phyloP scores from a whole-genome alignment of 2,797 vertebrate species.

The Anguilla anguilla region DNA sequence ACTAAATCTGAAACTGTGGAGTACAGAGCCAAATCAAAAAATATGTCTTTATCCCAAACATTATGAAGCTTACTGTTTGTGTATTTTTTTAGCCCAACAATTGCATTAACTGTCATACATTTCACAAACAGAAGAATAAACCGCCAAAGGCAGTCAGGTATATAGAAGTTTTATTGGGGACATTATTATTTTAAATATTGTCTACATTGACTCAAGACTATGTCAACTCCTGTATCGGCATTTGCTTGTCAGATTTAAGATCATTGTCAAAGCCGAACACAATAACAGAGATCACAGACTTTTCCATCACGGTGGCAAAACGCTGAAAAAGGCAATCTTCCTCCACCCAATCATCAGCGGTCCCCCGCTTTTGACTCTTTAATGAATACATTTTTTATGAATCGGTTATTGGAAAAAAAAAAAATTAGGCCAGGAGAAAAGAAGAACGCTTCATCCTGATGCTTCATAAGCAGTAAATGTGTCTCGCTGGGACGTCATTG shows the following conservation, averaged over 20 bases:
- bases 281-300: conserved; percentile 41
- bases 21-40: too few relatives aligned
- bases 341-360: conserved; percentile 28
- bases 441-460: conserved; percentile 57
- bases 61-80: too few relatives aligned
- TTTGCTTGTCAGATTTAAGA: conserved; percentile 39
- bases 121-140: conserved; percentile 20
- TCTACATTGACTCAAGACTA: neutral
- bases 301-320: conserved; percentile 46
- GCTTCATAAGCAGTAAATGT: conserved; percentile 54
- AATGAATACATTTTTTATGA: conserved; percentile 74
- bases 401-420: conserved; percentile 69
- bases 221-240: conserved; percentile 6
- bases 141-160: neutral
- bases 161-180: conserved; percentile 27
- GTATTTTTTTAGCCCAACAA: neutral
- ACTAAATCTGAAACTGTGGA: too few relatives aligned
- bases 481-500: conserved; percentile 31
- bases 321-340: conserved; percentile 51
- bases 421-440: conserved; percentile 68
- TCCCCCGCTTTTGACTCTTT: conserved; percentile 45
- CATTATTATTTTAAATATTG: conserved; percentile 1
- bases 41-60: too few relatives aligned
- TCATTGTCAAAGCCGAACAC: conserved; percentile 37
- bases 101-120: conserved; percentile 19